Base-by-base conservation (phyloP, 2,797 vertebrate genomes). In the Tadarida brasiliensis region DNA sequence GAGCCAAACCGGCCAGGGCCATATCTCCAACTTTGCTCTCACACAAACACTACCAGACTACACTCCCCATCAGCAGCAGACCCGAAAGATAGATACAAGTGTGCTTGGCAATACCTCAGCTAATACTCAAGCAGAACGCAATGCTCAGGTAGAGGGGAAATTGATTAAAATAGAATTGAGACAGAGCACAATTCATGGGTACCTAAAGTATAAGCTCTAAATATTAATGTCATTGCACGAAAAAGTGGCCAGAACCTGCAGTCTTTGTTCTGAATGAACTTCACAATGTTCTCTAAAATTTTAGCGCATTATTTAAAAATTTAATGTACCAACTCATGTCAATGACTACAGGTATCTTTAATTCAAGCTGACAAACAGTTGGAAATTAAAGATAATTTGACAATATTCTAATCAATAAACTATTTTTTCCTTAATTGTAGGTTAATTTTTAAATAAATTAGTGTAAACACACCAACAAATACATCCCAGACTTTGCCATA, bases 331-430 rank as follows among this genome's bases (percentile, higher is more conserved):
- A 17, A 59, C 30, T 84, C 22, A 57, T 30, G 19, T 77, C 94
- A 77, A 80, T 76, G 24, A 77, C n/a, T 57, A 82, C 3, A 87
- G 47, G 54, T 59, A 82, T 73, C 17, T 85, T 85, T 71, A 80
- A 95, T 93, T 94, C 83, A 92, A 95, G 84, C 28, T 71, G n/a
- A 84, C 26, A 81, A 92, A 82, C 0, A 35, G 19, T 22, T 91
- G 5, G 44, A 85, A 95, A 71, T 92, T 61, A 96, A 95, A 90
- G 56, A 90, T 51, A 93, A 65, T 35, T 82, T 85, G 82, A 87
- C 19, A 80, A 59, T 73, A 67, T 93, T 81, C 77, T 73, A 22
- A 71, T 96, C 33, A 94, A 86, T 85, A 92, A 81, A 77, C 30
- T 78, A 68, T 76, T 74, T 87, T 96, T 92, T 87, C 35, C 56